Evolutionary conservation across 2,888 invertebrate genomes (phyloP), one percentile per base, ranked within the genome.

Genomic region (Eupithecia insigniata): DNA sequence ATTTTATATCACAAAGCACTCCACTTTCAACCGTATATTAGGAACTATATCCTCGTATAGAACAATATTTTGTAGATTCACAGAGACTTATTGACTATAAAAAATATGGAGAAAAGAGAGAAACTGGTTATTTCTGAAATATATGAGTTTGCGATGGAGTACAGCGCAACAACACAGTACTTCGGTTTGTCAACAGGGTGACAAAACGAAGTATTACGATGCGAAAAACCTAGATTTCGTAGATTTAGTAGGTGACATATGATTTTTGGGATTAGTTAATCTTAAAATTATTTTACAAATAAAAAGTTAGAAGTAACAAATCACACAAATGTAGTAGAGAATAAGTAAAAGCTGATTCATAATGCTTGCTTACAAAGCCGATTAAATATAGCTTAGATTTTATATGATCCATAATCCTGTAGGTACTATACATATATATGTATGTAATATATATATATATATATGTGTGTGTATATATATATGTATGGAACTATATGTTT

Each of bases 1-100:
- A 83, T 80, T 83, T 83, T 80, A 84, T 80, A 77, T 72, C 77
- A 66, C 71, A 69, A 65, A 72, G 51, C 65, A 68, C 55, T 22
- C 26, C 43, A 68, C 36, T 66, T 70, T 70, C 36, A 66, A 69
- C 73, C 46, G 26, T 70, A 70, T 39, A 18, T 67, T 36, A 16
- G n/a, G 51, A 39, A 51, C 22, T 18, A 18, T 46, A 62, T 39
- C 30, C 16, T 32, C 34, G 64, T 22, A 26, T 39, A 16, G 22
- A 26, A 22, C n/a, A n/a, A 62, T 14, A 34, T 64, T 67, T 71
- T 51, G 16, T 16, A 28, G n/a, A 36, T 39, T 43, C 16, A 46
- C 73, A 70, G 71, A 73, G 71, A 78, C 65, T 75, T 74, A 79
- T 81, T 73, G 75, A 66, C 69, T 58, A 61, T 71, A 72, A 62